phyloP scores from a whole-genome alignment of 2,797 vertebrate genomes.

The Petrocephalus sullivani region DNA sequence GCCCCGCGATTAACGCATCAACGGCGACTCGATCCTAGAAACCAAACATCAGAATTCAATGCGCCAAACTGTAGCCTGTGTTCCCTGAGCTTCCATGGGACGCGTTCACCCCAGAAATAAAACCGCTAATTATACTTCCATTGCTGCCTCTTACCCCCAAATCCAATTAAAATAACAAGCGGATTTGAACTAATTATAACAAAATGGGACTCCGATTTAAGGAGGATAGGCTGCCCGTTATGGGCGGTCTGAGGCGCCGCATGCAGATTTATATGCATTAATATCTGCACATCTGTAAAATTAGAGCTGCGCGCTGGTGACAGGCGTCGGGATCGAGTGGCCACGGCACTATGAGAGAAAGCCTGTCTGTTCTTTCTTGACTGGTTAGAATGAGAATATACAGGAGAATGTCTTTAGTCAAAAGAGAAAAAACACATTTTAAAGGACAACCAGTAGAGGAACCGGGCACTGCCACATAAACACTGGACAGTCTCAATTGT shows the following conservation, averaged over 20 bases:
- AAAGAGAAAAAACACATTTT: no score
- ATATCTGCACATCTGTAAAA: not conserved
- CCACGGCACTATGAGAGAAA: not conserved
- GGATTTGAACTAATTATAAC: not conserved
- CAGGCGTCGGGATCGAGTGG: not conserved
- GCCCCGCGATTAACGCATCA: not conserved
- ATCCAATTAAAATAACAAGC: not conserved
- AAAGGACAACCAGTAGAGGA: no score
- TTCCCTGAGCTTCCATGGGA: not conserved
- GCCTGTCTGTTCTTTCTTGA: not conserved
- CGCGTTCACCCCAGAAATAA: not conserved
- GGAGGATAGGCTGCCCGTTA: not conserved
- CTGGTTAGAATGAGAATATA: not conserved
- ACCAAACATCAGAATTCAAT: not conserved
- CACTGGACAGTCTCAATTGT: not conserved
- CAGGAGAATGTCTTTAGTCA: not conserved
- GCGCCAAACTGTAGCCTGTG: not conserved
- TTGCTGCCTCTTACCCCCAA: not conserved
- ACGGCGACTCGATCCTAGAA: not conserved
- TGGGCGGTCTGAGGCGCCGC: not conserved
- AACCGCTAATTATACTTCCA: conserved; percentile 1
- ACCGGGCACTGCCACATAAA: not conserved
- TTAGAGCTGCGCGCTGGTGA: not conserved
- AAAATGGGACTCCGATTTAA: not conserved
- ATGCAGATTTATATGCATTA: not conserved